Percentiles rank a stretch among this genome's conserved stretches.
These are phyloP conservation scores for Steromphala cineraria DNA, from an alignment of 2,888 invertebrate genomes.

Conservation along the genomic window DNA sequence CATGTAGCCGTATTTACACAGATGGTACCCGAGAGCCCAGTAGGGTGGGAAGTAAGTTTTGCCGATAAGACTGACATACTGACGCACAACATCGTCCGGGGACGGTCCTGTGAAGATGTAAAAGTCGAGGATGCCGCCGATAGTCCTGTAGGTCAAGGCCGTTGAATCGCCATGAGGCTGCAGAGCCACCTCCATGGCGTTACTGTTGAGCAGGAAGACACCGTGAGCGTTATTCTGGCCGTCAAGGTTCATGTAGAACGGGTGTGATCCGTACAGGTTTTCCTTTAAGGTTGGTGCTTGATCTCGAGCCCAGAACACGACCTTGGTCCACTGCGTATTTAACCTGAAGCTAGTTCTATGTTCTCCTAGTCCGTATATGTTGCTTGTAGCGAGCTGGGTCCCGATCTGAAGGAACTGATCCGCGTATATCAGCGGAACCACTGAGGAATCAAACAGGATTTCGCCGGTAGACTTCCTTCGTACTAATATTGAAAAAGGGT, in stretches of 20 bases:
- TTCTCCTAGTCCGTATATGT: slow-evolving; percentile 82
- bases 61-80: slow-evolving; percentile 44
- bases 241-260: slow-evolving; percentile 85
- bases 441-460: slow-evolving; percentile 80
- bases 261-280: slow-evolving; percentile 87
- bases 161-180: slow-evolving; percentile 75
- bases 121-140: slow-evolving; percentile 58
- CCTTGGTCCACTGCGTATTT: slow-evolving; percentile 35
- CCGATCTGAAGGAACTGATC: slow-evolving; percentile 86
- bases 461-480: slow-evolving; percentile 53
- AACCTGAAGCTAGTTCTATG: slow-evolving; percentile 38
- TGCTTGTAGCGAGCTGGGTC: slow-evolving; percentile 80
- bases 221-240: slow-evolving; percentile 79
- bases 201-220: slow-evolving; percentile 81
- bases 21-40: slow-evolving; percentile 50
- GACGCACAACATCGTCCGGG: slow-evolving; percentile 44
- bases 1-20: slow-evolving; percentile 45
- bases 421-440: slow-evolving; percentile 82
- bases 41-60: slow-evolving; percentile 43
- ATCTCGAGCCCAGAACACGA: slow-evolving; percentile 61
- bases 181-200: slow-evolving; percentile 82
- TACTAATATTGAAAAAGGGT: slow-evolving; percentile 47
- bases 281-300: slow-evolving; percentile 48
- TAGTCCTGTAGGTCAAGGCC: slow-evolving; percentile 49
- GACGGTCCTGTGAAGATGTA: slow-evolving; percentile 53